Base-by-base conservation (phyloP, 2,888 invertebrate species). In the Entomobrya proxima region DNA sequence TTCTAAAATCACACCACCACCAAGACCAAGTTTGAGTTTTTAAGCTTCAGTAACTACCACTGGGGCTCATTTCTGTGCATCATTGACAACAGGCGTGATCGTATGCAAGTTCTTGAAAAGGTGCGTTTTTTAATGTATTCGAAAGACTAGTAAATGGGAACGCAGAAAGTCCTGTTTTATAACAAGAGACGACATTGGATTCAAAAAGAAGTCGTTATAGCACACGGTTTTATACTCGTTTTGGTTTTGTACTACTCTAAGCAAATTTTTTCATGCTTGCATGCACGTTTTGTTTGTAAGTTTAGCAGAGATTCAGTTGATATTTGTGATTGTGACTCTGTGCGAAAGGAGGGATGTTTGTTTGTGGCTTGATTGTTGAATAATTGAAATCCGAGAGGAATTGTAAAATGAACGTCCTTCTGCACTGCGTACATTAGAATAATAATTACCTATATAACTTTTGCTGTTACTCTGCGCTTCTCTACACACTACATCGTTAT, bases 101-200 rank as follows among this genome's bases (percentile, higher is more conserved):
- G n/a, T n/a, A n/a, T n/a, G n/a, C n/a, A 27, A n/a, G 61, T 61
- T 61, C 32, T 47, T 15, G 47, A 61, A 61, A 15, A 30, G 61
- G 52, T 52, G 52, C 55, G 55, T 52, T 52, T 27, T 18, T 13
- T 58, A 27, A 7, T 13, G 13, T 13, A 11, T 58, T 27, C 13
- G 13, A 58, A 27, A 11, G 13, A 6, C 7, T 2, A 21, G 32
- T n/a, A 32, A 61, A 32, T 15, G 32, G 61, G 61, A 61, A 32
- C 30, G 32, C 30, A 61, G n/a, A 61, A 61, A 61, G 61, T 32
- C 32, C 32, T 61, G 61, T 61, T 61, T 61, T 61, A 18, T 15
- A 47, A 47, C 2, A 61, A 30, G 61, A 61, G 61, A 61, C 32
- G 61, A 61, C 61, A 61, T 61, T 61, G 61, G 32, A 58, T 58